Evolutionary conservation across 2,113 vertebrate species (phyloP), one percentile per base, ranked within the genome.

Genomic region (Gallinago jamesoni): DNA sequence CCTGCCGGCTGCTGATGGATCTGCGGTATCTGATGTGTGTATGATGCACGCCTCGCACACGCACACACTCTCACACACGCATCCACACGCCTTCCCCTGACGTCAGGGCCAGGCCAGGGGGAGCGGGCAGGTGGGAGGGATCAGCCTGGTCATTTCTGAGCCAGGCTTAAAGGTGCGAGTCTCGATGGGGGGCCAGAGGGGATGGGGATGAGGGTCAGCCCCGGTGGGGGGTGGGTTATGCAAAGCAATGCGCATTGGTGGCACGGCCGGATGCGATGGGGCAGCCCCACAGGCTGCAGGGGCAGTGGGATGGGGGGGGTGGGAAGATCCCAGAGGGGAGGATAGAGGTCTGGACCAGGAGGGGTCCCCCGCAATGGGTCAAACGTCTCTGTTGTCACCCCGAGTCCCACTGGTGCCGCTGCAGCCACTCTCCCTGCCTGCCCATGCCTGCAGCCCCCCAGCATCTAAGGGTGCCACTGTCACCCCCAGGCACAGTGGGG

Each of bases 41-140:
- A 84, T 77, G 94, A 93, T 93, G 96, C 41, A 95, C 79, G 83
- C 94, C 96, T 89, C 84, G 74, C 95, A 86, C 95, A 95, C 93
- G 48, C 82, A 92, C 74, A 76, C 96, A 93, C 89, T 37, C 82
- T 63, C 93, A 67, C 90, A 91, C 96, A 94, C 90, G 90, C 82
- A 96, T 64, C 82, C 97, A 55, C 98, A 97, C 94, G 89, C 97
- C 96, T 90, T 95, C 91, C 76, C 96, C 96, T 98, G 97, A 98
- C 98, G 98, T 98, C 97, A 98, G 95, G 94, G 55, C 78, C 70
- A 53, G 81, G 91, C 88, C 88, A 93, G 75, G 30, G 94, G 93
- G 96, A 92, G 92, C 45, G 48, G 93, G 97, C 92, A 73, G 97
- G 96, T 96, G 97, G 97, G 97, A 95, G 98, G 97, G 97, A 62